Percentiles rank a stretch among this genome's conserved stretches.
phyloP scores from a whole-genome alignment of 2,888 invertebrate species.

The Oxycera nigricornis region DNA sequence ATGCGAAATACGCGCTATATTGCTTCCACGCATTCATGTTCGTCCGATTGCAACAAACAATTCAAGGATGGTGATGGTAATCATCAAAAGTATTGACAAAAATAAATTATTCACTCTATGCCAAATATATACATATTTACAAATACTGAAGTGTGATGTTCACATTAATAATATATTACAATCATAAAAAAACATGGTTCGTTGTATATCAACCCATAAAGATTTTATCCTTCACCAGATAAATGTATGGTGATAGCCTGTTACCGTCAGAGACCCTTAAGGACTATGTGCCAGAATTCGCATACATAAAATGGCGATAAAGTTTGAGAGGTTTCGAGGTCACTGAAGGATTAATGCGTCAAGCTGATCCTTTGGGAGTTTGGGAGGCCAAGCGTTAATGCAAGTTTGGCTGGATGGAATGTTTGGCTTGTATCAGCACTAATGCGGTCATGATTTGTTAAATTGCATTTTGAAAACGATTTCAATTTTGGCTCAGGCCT shows the following conservation, averaged over 20 bases:
- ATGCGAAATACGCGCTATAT: too few species aligned
- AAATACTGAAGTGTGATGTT: neutral
- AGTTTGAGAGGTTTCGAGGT: neutral
- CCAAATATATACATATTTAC: too few species aligned
- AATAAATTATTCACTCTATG: neutral
- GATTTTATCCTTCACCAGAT: constrained; percentile 16
- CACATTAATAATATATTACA: neutral
- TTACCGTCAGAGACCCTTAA: neutral
- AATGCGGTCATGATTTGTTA: neutral
- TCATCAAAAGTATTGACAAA: neutral
- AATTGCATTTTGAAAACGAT: neutral
- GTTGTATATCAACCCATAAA: constrained; percentile 1
- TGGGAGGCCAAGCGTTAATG: neutral
- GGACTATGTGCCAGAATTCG: neutral
- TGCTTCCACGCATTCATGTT: too few species aligned
- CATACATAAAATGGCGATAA: neutral
- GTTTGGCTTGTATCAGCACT: neutral
- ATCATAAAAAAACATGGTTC: neutral
- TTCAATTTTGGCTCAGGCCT: neutral
- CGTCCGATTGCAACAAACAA: too few species aligned
- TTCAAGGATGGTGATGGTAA: too few species aligned
- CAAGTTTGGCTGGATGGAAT: neutral
- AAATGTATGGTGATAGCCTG: neutral
- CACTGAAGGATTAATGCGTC: neutral
- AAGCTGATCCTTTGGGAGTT: neutral